Base-by-base conservation (phyloP, 2,888 invertebrate species). In the Chymomyza fuscimana region DNA sequence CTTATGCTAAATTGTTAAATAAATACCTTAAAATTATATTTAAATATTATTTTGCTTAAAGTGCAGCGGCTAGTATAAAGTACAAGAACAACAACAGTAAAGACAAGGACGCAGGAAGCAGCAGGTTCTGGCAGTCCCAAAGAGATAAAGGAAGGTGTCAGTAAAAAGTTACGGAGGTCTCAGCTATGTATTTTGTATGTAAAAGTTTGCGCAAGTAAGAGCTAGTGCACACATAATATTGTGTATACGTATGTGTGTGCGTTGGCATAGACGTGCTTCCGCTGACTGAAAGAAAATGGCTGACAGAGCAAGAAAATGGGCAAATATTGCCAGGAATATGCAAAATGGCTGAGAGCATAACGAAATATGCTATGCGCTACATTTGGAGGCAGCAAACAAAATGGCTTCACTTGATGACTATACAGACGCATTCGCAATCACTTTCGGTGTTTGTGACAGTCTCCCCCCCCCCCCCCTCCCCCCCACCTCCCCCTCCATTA, bases 11-110 rank as follows among this genome's bases (percentile, higher is more conserved):
- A 86, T 77, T 63, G 52, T 46, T 63, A 70, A 67, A 59, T 62
- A 68, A 77, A 73, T 72, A 71, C 70, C 58, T 19, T 19, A 67
- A 67, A 82, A 81, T 78, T 73, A 66, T 77, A 86, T 86, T 77
- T 77, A 86, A 86, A 88, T 78, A 73, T 67, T 75, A 73, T 70
- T 76, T 72, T 54, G 56, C 63, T 72, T 63, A 29, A 64, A 73
- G 65, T 72, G 69, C 69, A 73, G 50, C 59, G 4, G 32, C 0
- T 32, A 9, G 40, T 46, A 9, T 36, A 0, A 6, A 32, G 7
- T 7, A 29, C 19, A 29, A 59, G 50, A 56, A 36, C 16, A 56
- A 58, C 40, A 29, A 32, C 46, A 16, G 32, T 56, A 59, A 60
- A 25, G 25, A 25, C 16, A 51, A 46, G 36, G 29, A 46, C 40